A percentile compares a stretch with the other conserved stretches of the same genome.
These are phyloP conservation scores for Hemaris fuciformis DNA, from an alignment of 2,888 invertebrate genomes.

Conservation along the genomic window DNA sequence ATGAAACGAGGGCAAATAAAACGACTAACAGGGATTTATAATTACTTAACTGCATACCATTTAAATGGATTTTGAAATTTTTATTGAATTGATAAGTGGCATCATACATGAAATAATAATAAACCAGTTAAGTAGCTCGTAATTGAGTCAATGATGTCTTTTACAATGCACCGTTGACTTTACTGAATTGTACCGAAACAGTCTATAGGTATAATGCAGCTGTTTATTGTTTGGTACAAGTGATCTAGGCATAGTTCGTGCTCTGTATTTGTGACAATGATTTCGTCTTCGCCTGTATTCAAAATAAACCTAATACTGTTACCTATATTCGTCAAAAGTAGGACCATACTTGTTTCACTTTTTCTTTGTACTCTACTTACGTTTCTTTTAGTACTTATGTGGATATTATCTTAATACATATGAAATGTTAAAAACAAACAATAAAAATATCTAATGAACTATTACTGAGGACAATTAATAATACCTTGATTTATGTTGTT, in stretches of 20 bases:
- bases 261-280: conserved; percentile 14
- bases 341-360: neutral
- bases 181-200: conserved; percentile 22
- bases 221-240: neutral
- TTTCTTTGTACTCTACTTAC: neutral
- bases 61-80: conserved; percentile 29
- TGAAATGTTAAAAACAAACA: neutral
- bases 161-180: conserved; percentile 25
- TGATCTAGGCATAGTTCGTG: conserved; percentile 13
- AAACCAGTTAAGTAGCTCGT: conserved; percentile 22
- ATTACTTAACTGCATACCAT: conserved; percentile 42
- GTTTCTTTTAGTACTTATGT: neutral
- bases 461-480: too few relatives aligned
- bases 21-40: conserved; percentile 33
- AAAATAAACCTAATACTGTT: neutral
- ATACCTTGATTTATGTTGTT: too few relatives aligned
- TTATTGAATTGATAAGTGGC: conserved; percentile 18
- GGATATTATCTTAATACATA: neutral
- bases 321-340: neutral
- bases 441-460: too few relatives aligned
- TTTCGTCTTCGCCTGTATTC: neutral
- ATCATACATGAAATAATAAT: conserved; percentile 20
- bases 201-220: neutral
- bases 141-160: conserved; percentile 33
- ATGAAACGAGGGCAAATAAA: conserved; percentile 34